These are phyloP conservation scores for Crypturellus tataupa DNA, from an alignment of 2,797 vertebrate genomes.

Conservation along the genomic window DNA sequence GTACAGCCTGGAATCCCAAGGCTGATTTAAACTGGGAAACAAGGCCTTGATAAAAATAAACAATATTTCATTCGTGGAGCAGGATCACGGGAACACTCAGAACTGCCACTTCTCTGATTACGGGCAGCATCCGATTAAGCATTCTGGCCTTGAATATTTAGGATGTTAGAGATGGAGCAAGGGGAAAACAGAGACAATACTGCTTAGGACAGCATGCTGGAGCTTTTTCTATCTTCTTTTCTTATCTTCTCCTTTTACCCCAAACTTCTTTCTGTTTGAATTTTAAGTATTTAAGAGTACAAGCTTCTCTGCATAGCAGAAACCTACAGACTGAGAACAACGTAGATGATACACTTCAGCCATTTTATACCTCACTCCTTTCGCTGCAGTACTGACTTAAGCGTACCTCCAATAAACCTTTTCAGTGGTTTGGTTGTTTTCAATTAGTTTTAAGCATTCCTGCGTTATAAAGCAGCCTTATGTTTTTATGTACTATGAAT, in stretches of 20 bases:
- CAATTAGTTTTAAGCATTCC: not conserved
- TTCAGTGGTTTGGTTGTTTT: not conserved
- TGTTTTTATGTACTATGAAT: not conserved
- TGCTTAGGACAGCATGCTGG: not conserved
- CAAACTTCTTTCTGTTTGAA: not conserved
- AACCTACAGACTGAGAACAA: slow-evolving; percentile 4
- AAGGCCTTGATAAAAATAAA: not conserved
- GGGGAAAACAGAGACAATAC: not conserved
- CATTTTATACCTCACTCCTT: not conserved
- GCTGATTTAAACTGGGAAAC: not conserved
- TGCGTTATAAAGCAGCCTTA: not conserved
- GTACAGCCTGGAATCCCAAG: not conserved
- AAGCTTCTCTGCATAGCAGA: not conserved
- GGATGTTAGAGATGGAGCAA: not conserved
- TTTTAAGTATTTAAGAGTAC: slow-evolving; percentile 17
- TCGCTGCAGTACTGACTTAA: not conserved
- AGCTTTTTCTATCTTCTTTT: not conserved
- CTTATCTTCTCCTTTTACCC: not conserved
- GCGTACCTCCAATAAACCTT: not conserved
- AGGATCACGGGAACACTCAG: not conserved
- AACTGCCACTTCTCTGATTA: not conserved
- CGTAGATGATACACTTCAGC: not conserved
- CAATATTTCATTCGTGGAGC: not conserved
- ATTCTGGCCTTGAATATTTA: not conserved
- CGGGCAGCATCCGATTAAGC: not conserved